Conservation (phyloP, 2,888 invertebrate species). For the Acanthosepion lycidas region DNA sequence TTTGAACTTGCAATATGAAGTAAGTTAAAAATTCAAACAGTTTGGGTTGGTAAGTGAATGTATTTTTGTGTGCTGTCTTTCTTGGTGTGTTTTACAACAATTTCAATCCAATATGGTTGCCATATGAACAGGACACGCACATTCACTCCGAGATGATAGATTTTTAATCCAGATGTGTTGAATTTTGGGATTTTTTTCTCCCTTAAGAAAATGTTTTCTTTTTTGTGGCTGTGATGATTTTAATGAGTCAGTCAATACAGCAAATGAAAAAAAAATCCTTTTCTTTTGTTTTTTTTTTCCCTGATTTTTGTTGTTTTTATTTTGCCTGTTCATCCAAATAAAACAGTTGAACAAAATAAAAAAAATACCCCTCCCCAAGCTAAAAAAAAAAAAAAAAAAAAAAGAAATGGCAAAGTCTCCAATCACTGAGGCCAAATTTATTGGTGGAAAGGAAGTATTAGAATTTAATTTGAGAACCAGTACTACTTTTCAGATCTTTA, state of each 20-base stretch:
- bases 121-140: neutral
- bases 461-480: too few species aligned
- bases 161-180: neutral
- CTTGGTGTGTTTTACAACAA: neutral
- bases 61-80: neutral
- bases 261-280: neutral
- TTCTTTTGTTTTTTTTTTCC: neutral
- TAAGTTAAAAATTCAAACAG: neutral
- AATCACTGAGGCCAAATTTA: too few species aligned
- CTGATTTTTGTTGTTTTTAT: neutral
- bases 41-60: neutral
- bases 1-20: neutral
- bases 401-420: neutral
- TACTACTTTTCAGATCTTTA: too few species aligned
- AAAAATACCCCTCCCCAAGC: neutral
- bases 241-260: neutral
- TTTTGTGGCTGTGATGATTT: neutral
- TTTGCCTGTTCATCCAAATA: neutral
- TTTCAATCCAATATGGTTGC: neutral
- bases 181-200: neutral
- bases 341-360: neutral
- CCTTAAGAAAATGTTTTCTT: neutral
- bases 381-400: too few species aligned
- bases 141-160: neutral
- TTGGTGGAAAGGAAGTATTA: too few species aligned